Conservation (phyloP, 1,140 invertebrate genomes). For the Nasonia giraulti region DNA sequence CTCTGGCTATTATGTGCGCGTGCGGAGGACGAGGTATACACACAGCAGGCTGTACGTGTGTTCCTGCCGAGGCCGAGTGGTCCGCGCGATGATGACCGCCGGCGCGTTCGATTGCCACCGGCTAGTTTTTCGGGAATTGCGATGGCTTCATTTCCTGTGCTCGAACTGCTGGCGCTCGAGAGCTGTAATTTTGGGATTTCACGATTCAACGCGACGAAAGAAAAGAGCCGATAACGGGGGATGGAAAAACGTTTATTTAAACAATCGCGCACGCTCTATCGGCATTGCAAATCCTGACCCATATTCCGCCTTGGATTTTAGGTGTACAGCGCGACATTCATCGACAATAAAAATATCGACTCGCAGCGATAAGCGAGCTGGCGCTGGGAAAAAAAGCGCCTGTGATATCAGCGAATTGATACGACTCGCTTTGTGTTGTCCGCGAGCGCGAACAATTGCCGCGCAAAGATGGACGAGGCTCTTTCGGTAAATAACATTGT, state of each 20-base stretch:
- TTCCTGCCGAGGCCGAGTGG: too few relatives aligned
- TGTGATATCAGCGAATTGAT: not conserved
- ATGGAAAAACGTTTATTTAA: not conserved
- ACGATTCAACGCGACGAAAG: too few relatives aligned
- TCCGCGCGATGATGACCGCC: not conserved
- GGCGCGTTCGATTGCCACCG: not conserved
- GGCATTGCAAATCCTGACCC: not conserved
- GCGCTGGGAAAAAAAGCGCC: not conserved
- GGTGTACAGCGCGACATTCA: not conserved
- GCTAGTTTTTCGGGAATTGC: too few relatives aligned
- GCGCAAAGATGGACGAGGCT: not conserved
- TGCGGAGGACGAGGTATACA: not conserved
- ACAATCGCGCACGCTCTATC: not conserved
- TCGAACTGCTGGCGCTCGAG: too few relatives aligned
- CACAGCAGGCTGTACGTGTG: not conserved
- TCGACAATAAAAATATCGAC: not conserved
- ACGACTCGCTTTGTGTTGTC: not conserved
- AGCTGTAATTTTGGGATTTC: too few relatives aligned
- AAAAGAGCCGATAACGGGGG: not conserved
- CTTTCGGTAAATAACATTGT: not conserved
- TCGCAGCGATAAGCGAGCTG: not conserved
- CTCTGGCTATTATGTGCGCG: slow-evolving; percentile 16
- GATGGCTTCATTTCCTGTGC: too few relatives aligned
- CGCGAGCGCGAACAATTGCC: not conserved
- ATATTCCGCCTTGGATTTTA: not conserved